Percentiles rank a stretch among this genome's conserved stretches.
Conservation (phyloP, 2,113 vertebrate genomes). For the Phylloscopus whistleri region DNA sequence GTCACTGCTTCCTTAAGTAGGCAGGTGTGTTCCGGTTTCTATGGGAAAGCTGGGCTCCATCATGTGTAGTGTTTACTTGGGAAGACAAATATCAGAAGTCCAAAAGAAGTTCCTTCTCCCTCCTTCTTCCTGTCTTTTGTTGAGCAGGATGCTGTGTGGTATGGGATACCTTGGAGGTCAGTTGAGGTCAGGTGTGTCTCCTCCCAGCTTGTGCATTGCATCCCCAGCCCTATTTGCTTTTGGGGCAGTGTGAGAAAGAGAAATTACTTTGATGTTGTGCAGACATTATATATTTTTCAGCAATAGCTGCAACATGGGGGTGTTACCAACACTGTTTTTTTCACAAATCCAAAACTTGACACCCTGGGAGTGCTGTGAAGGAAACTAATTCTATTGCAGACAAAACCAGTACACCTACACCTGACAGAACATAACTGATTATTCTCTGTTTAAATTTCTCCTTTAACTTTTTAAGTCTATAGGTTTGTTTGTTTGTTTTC, state of each 20-base stretch:
- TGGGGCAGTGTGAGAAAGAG: fast-evolving
- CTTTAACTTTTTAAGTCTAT: background rate
- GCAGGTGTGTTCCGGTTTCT: background rate
- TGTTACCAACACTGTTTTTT: background rate
- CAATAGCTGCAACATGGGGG: background rate
- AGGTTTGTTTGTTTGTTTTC: background rate
- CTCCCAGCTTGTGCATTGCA: background rate
- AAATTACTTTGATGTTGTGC: background rate
- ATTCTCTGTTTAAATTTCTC: background rate
- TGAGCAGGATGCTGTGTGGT: background rate
- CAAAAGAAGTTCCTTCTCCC: fast-evolving
- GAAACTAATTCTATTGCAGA: background rate
- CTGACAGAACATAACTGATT: background rate
- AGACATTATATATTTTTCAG: background rate
- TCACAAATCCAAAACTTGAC: background rate
- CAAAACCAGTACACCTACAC: background rate
- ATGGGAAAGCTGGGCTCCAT: background rate
- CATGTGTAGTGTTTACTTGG: fast-evolving
- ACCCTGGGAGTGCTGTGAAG: background rate
- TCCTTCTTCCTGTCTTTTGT: background rate
- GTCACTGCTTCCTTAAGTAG: fast-evolving
- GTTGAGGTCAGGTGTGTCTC: background rate
- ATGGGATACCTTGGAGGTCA: too few species aligned
- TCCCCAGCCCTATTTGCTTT: fast-evolving
- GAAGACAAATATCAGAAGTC: background rate